Percentiles rank a stretch among this genome's conserved stretches.
Evolutionary conservation across 1,140 invertebrate species (phyloP).

Genomic region (Lycorma delicatula): DNA sequence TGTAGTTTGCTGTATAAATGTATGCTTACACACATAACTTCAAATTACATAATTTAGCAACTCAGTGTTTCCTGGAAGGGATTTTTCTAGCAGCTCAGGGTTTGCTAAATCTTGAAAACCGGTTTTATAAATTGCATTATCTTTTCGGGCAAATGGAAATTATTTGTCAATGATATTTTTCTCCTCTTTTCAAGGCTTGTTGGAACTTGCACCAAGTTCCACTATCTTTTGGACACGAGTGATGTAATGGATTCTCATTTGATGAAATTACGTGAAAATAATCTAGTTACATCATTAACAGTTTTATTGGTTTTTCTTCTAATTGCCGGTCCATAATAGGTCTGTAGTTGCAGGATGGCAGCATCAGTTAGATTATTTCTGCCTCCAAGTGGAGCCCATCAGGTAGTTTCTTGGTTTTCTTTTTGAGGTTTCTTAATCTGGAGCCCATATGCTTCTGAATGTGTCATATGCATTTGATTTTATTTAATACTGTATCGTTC

Average conservation of each 20-base stretch:
- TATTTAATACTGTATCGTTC: no score
- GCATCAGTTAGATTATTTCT: conserved; percentile 13
- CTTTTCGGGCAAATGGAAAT: conserved; percentile 6
- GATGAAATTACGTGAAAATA: conserved; percentile 21
- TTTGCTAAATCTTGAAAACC: conserved; percentile 12
- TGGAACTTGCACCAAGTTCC: conserved; percentile 19
- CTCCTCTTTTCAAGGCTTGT: conserved; percentile 1
- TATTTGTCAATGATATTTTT: background rate
- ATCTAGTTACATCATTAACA: conserved; percentile 19
- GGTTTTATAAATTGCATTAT: conserved; percentile 16
- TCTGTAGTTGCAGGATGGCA: conserved; percentile 13
- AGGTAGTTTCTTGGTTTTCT: conserved; percentile 15
- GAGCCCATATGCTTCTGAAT: no score
- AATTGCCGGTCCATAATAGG: conserved; percentile 22
- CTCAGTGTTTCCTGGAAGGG: conserved; percentile 8
- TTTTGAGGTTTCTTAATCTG: conserved; percentile 9
- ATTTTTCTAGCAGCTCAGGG: conserved; percentile 14
- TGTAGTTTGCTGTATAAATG: background rate
- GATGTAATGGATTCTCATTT: conserved; percentile 18
- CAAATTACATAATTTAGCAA: background rate
- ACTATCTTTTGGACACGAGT: conserved; percentile 13
- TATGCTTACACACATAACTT: background rate
- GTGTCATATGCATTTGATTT: no score
- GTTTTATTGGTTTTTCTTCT: conserved; percentile 14
- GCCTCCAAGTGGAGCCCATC: conserved; percentile 13